Evolutionary conservation across 2,888 invertebrate species (phyloP), one percentile per base, ranked within the genome.

Genomic region (Caenorhabditis plicata): DNA sequence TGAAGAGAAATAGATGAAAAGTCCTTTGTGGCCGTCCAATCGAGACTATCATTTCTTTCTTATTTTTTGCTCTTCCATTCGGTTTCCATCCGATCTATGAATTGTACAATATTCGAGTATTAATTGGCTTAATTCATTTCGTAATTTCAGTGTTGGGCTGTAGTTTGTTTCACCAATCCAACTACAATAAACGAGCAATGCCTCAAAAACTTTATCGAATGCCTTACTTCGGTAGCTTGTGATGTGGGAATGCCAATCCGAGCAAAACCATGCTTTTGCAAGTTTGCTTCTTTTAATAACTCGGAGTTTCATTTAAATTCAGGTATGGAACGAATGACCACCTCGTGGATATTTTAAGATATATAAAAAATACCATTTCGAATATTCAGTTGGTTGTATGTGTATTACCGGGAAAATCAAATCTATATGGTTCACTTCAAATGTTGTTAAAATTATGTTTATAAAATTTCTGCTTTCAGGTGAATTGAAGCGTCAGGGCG

Each of bases 241-340:
- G 55, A 55, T 31, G 50, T 61, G 17, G 61, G 61, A 47, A 54
- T 61, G 54, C 61, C 61, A 13, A 55, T 61, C 32, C 7, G 46
- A 5, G 25, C 20, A 0, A 29, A 25, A 1, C 47, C 48, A 17
- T 44, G 42, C 4, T 61, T 61, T 38, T 51, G 44, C 44, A 55
- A 47, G 47, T 56, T 4, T 19, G n/a, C 11, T 9, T 15, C 3
- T 31, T 11, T 31, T 32, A 20, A 20, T 31, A 15, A 43, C 19
- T 20, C 13, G 17, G 9, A 20, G n/a, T 20, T 1, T 32, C 4
- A 22, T 19, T 23, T 19, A 15, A 26, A 35, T 49, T n/a, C 50
- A 56, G 56, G 42, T 61, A 61, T 41, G 35, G 47, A 2, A n/a
- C 23, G 17, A 15, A 39, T 1, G 54, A 60, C 1, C 54, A 50